Evolutionary conservation across 2,888 invertebrate species (phyloP).

Genomic region (Rhabditophanes sp.): DNA sequence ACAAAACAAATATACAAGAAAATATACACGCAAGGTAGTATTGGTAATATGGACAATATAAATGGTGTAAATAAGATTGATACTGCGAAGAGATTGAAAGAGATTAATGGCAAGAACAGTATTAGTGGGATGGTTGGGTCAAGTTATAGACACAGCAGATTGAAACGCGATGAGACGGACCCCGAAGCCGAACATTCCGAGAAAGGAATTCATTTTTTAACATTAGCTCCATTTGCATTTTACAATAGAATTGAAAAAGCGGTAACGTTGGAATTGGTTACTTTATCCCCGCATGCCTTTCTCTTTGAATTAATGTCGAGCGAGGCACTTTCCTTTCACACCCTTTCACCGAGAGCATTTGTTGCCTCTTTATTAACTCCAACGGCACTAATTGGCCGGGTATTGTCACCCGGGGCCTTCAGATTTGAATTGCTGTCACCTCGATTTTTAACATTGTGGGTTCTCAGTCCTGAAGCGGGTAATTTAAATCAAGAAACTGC

Average conservation of each 20-base stretch:
- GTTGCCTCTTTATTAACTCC: conserved; percentile 33
- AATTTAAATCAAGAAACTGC: no score
- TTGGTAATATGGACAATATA: no score
- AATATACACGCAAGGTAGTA: no score
- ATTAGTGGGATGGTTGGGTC: not conserved
- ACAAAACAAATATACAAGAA: no score
- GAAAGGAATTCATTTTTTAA: conserved; percentile 15
- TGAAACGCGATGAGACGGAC: not conserved
- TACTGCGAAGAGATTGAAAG: no score
- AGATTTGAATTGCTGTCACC: conserved; percentile 29
- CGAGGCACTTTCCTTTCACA: conserved; percentile 14
- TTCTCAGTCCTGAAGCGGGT: conserved; percentile 37
- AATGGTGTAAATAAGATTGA: no score
- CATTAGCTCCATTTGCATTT: conserved; percentile 24
- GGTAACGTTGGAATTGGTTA: conserved; percentile 20
- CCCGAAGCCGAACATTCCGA: conserved; percentile 10
- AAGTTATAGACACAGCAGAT: not conserved
- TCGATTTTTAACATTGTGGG: conserved; percentile 28
- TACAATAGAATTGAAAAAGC: conserved; percentile 19
- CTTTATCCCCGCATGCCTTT: conserved; percentile 30
- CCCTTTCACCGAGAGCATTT: conserved; percentile 31
- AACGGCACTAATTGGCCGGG: conserved; percentile 26
- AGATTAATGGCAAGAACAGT: no score
- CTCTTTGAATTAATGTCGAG: conserved; percentile 11
- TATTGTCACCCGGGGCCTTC: conserved; percentile 30